These are phyloP conservation scores for Poeciliopsis turrubarensis DNA, from an alignment of 2,113 vertebrate genomes.

Conservation along the genomic window DNA sequence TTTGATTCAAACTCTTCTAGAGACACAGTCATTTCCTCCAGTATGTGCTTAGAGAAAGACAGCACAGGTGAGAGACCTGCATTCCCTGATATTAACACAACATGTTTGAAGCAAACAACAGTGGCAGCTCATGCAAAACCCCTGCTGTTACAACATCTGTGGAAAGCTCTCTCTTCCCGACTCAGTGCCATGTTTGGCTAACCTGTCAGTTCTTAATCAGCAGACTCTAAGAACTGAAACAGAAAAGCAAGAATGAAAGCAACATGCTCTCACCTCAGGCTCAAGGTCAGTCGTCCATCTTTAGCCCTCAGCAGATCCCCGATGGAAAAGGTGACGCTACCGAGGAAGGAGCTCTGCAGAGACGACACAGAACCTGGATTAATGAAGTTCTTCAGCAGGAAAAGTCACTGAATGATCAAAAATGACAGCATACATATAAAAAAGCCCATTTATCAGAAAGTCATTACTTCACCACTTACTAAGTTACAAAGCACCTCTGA, in stretches of 20 bases:
- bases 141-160: constrained; percentile 30
- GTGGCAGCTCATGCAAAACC: constrained; percentile 31
- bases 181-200: constrained; percentile 31
- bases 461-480: neutral
- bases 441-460: neutral
- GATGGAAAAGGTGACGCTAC: constrained; percentile 89
- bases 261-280: constrained; percentile 85
- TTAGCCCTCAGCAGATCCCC: constrained; percentile 90
- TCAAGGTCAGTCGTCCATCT: constrained; percentile 89
- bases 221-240: constrained; percentile 16
- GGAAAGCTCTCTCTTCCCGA: constrained; percentile 11
- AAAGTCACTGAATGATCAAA: neutral
- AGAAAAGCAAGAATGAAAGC: constrained; percentile 4
- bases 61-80: constrained; percentile 22
- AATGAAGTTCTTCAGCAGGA: neutral
- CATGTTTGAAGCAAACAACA: constrained; percentile 39
- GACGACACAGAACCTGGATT: constrained; percentile 35
- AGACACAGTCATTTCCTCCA: constrained; percentile 6
- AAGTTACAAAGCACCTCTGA: neutral
- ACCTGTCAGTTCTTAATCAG: constrained; percentile 36
- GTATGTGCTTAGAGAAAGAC: constrained; percentile 7
- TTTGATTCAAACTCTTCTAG: neutral
- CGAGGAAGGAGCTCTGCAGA: constrained; percentile 91
- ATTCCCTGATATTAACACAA: constrained; percentile 38
- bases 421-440: neutral